Evolutionary conservation across 2,797 vertebrate species (phyloP), one percentile per base, ranked within the genome.

Genomic region (Pteropus rufus): DNA sequence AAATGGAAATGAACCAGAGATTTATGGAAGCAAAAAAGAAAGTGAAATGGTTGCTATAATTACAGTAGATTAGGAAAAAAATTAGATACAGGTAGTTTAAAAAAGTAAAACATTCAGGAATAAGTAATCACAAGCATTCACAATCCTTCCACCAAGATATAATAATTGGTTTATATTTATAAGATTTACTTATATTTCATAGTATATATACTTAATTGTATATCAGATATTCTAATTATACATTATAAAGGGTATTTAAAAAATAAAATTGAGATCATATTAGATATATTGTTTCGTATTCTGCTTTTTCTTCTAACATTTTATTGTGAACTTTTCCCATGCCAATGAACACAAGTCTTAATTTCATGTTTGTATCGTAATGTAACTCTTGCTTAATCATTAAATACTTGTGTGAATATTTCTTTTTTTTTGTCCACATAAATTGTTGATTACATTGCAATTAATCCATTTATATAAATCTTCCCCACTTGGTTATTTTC

Each of bases 121-220:
- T 89, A 89, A 77, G 3, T 93, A 89, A 95, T 91, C 93, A 96
- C 19, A 93, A 81, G 41, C 75, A 56, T 95, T 93, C n/a, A 49
- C 67, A 91, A 7, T 83, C 56, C 82, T 95, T 89, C 69, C 31
- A 83, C 39, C 24, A 87, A 80, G 89, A 94, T 46, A 70, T 73
- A 72, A 83, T 92, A 70, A 90, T 72, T 76, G 29, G 24, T 91
- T 96, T 92, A 56, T 10, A 62, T 80, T 91, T 89, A 3, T 94
- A 94, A n/a, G 69, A 76, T 87, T 82, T 93, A 60, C 29, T 92
- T 93, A 19, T 62, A 75, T 95, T 93, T 94, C 89, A 83, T 36
- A 93, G 41, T 86, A 67, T 26, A 29, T 86, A 10, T 87, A 49
- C 70, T 94, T 76, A 76, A 62, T 91, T 83, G 14, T 89, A 34